Conservation (phyloP, 1,140 invertebrate genomes). For the Stegodyphus mimosarum region DNA sequence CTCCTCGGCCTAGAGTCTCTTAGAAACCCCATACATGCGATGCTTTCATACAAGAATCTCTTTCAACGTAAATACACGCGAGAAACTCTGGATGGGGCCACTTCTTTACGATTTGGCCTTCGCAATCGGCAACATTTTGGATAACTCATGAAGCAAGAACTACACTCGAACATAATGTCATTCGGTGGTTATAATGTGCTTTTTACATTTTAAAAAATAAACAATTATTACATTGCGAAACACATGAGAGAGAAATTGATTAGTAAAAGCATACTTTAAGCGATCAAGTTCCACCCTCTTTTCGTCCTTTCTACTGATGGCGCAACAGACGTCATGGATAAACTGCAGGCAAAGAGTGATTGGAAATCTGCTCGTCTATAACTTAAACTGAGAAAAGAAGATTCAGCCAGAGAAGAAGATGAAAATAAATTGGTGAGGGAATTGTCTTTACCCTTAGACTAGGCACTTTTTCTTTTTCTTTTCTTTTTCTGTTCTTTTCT, state of each 20-base stretch:
- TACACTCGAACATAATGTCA: neutral
- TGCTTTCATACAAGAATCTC: conserved; percentile 44
- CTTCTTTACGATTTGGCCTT: neutral
- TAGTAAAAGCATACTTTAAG: too few species aligned
- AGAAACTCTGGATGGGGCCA: conserved; percentile 1
- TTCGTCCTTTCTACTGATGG: neutral
- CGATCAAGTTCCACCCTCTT: too few species aligned
- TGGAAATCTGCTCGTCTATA: neutral
- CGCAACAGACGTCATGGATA: conserved; percentile 8
- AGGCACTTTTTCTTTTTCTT: neutral
- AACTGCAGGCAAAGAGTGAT: neutral
- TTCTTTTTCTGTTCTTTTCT: neutral
- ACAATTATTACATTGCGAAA: too few species aligned
- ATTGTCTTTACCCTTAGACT: neutral
- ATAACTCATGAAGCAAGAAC: conserved; percentile 17
- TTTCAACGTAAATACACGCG: conserved; percentile 47
- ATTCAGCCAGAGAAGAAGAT: conserved; percentile 1
- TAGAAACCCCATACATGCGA: conserved; percentile 21
- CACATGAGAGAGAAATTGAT: too few species aligned
- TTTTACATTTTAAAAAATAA: too few species aligned
- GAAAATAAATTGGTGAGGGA: conserved; percentile 34
- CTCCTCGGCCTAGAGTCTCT: neutral
- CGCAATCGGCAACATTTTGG: conserved; percentile 7
- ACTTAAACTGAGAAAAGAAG: neutral
- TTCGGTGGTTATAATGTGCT: too few species aligned